A percentile compares a stretch with the other conserved stretches of the same genome.
Evolutionary conservation across 1,140 invertebrate genomes (phyloP).

Genomic region (Philotrypesis tridentata): DNA sequence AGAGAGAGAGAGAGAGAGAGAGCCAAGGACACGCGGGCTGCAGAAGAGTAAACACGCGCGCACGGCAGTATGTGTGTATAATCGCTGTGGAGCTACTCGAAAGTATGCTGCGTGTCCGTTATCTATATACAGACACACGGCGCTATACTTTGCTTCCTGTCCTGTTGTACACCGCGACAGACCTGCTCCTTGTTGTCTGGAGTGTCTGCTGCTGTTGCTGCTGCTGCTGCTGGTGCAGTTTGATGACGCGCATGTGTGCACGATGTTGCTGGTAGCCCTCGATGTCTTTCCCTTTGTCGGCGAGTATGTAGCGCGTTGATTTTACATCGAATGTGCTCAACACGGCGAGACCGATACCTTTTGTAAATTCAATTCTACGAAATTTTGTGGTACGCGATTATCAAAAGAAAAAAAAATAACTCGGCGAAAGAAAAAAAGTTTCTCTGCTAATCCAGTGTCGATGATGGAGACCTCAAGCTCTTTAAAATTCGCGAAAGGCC

Average conservation of each 20-base stretch:
- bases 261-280: neutral
- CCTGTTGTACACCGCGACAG: neutral
- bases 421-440: too few species aligned
- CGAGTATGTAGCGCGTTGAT: neutral
- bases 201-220: neutral
- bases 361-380: too few species aligned
- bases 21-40: neutral
- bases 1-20: neutral
- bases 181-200: slow-evolving; percentile 27
- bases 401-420: too few species aligned
- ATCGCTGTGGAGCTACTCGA: neutral
- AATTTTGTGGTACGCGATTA: too few species aligned
- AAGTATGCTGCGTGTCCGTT: slow-evolving; percentile 29
- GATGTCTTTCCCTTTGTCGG: neutral
- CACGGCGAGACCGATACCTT: too few species aligned
- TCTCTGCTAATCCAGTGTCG: neutral
- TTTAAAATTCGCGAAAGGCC: slow-evolving; percentile 13
- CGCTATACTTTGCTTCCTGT: slow-evolving; percentile 10
- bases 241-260: neutral
- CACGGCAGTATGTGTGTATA: neutral
- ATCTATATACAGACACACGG: neutral
- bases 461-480: neutral
- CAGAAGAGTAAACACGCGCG: neutral
- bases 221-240: neutral
- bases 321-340: neutral